Base-by-base conservation (phyloP, 2,888 invertebrate genomes). In the Nemotelus pantherinus region DNA sequence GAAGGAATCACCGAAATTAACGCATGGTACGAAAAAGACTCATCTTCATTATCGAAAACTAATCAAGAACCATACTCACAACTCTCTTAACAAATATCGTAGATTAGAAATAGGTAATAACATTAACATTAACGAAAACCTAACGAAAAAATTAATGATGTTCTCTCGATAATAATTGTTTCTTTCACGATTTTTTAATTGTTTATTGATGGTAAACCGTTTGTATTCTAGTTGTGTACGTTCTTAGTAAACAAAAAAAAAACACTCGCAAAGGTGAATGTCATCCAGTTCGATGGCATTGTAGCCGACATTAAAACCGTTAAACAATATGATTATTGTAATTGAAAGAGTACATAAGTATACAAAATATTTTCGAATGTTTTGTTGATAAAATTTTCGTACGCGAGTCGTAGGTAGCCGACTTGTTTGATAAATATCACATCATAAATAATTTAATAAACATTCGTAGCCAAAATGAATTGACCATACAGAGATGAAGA, bases 1-100 rank as follows among this genome's bases (percentile, higher is more conserved):
- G 89, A 95, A 95, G 84, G 95, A 95, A 86, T 92, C 94, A 84
- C 93, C 94, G 79, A 95, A 95, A 87, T 93, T 95, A 89, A 92
- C 94, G 87, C 93, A 94, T 90, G 95, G 95, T 95, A 91, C 91
- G 91, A 90, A 89, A 90, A 90, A 90, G 89, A 90, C 89, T 89
- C 90, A 88, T 85, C 82, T 84, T 90, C 90, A 89, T 90, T 90
- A 90, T 90, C 91, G 91, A 89, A 91, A 87, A 86, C 85, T 86
- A 83, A 85, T 86, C 85, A 86, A 85, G 85, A 87, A 87, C 85
- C 85, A 86, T 87, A 83, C 86, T 86, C 86, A 87, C 86, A 87
- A 86, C 85, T 87, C 86, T 86, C 86, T 86, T 85, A 87, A 86
- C 84, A 88, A 88, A 86, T 87, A 87, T 86, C 88, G 86, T 87